These are phyloP conservation scores for Holotrichia oblita DNA, from an alignment of 1,140 invertebrate genomes.

Conservation along the genomic window DNA sequence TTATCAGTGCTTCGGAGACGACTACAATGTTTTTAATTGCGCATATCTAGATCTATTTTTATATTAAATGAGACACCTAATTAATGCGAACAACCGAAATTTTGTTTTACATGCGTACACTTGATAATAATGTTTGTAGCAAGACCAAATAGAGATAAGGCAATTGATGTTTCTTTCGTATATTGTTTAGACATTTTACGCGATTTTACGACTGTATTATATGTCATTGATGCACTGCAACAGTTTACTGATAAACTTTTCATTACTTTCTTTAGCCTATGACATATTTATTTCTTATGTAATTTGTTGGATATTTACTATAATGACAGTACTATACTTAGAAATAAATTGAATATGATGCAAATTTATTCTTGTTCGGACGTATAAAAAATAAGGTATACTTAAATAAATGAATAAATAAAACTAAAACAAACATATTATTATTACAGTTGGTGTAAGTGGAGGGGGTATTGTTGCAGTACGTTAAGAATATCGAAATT, in stretches of 20 bases:
- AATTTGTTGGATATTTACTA: neutral
- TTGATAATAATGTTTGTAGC: neutral
- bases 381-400: too few species aligned
- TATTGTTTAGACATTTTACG: neutral
- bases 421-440: too few species aligned
- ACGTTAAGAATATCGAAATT: too few species aligned
- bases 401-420: too few species aligned
- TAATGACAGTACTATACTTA: too few species aligned
- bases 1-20: neutral
- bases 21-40: neutral
- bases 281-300: neutral
- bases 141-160: neutral
- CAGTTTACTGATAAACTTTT: neutral
- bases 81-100: conserved; percentile 1
- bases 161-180: neutral
- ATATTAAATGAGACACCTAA: neutral
- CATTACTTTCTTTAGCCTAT: neutral
- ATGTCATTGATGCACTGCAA: neutral
- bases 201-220: neutral
- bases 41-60: neutral
- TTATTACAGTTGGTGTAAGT: too few species aligned
- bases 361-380: too few species aligned
- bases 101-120: neutral
- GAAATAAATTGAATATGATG: too few species aligned
- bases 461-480: too few species aligned